Percentiles rank a stretch among this genome's conserved stretches.
These are phyloP conservation scores for Chitala chitala DNA, from an alignment of 2,113 vertebrate species.

Conservation along the genomic window DNA sequence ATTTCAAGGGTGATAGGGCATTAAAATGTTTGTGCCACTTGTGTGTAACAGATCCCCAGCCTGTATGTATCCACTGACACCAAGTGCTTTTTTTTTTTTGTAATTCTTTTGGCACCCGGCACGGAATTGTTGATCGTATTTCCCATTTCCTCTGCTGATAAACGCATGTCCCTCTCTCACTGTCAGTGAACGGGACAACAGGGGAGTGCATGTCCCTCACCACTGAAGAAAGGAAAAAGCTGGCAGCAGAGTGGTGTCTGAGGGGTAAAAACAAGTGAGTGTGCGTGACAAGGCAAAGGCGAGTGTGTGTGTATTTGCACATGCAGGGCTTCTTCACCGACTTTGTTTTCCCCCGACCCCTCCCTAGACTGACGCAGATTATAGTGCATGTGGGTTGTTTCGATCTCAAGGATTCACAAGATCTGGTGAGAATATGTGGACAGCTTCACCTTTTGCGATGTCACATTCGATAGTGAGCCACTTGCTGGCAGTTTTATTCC, in stretches of 20 bases:
- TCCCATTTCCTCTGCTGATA: neutral
- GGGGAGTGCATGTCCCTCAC: conserved; percentile 86
- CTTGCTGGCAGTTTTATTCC: no score
- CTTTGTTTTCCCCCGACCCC: conserved; percentile 26
- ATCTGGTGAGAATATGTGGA: conserved; percentile 75
- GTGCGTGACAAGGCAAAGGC: conserved; percentile 11
- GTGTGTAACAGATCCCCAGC: no score
- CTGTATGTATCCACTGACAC: no score
- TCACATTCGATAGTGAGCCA: neutral
- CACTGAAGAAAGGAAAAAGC: conserved; percentile 66
- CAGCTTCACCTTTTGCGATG: neutral
- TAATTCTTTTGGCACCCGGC: conserved; percentile 22
- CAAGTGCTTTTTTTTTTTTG: conserved; percentile 13
- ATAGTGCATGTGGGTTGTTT: conserved; percentile 88
- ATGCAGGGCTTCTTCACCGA: neutral
- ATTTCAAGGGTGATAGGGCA: no score
- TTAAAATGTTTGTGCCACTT: no score
- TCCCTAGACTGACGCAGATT: conserved; percentile 76
- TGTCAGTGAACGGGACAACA: conserved; percentile 89
- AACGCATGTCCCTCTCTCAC: conserved; percentile 1
- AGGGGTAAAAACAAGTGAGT: conserved; percentile 65
- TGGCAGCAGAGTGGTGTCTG: conserved; percentile 79
- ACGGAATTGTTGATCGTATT: neutral
- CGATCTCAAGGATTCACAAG: conserved; percentile 80
- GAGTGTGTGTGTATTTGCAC: neutral